Evolutionary conservation across 53 echinoderm and acorn worm genomes (phyloP).

Genomic region (Echinarachnius parma): DNA sequence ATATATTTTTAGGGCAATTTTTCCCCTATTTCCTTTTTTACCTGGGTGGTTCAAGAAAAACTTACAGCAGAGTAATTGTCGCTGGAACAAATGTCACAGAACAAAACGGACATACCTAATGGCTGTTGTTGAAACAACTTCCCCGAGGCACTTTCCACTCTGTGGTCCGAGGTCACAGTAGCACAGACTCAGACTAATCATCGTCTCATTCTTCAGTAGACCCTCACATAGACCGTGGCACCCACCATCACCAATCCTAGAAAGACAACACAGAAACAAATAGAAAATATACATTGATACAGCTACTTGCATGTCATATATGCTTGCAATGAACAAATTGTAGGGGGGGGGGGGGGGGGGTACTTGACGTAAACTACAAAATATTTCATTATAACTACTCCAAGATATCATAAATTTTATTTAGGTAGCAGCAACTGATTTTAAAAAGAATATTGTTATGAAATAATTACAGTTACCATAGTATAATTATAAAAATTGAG

Average conservation of each 20-base stretch:
- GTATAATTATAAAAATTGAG: no score
- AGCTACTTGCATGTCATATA: not conserved
- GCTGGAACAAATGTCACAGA: no score
- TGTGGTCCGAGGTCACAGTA: conserved; percentile 92
- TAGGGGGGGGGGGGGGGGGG: not conserved
- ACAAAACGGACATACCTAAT: conserved; percentile 72
- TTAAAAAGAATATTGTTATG: not conserved
- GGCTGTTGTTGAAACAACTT: conserved; percentile 83
- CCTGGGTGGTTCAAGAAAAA: no score
- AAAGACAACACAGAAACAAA: not conserved
- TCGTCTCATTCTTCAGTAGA: conserved; percentile 63
- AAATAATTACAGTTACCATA: not conserved
- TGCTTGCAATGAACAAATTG: not conserved
- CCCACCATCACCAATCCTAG: conserved; percentile 94
- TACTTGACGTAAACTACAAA: not conserved
- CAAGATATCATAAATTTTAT: not conserved
- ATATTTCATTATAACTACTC: not conserved
- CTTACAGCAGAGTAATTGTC: no score
- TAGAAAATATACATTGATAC: no score
- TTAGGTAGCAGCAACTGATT: not conserved
- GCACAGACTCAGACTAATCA: conserved; percentile 89
- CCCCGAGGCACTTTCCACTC: conserved; percentile 76
- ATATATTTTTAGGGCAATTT: no score
- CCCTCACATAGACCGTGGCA: conserved; percentile 82
- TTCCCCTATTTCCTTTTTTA: no score